Evolutionary conservation across 35 echinoderm and acorn worm species (phyloP).

Genomic region (Eucidaris tribuloides): DNA sequence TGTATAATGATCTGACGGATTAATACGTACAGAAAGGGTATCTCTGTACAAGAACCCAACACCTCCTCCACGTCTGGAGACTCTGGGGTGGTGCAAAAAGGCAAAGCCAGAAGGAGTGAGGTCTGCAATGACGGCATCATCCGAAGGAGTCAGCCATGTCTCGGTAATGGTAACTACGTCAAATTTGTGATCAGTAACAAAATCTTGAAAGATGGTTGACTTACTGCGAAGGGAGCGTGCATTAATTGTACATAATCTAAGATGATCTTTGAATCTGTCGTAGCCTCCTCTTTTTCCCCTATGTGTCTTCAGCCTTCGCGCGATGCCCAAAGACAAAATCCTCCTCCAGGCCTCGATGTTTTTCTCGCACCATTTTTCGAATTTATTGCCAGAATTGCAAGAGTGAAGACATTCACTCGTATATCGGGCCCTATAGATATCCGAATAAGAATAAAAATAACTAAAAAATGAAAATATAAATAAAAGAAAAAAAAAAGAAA

Average conservation of each 20-base stretch:
- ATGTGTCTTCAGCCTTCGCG: background rate
- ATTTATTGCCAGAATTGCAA: too few relatives aligned
- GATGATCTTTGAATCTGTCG: background rate
- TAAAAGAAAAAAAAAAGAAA: too few relatives aligned
- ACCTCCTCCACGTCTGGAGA: background rate
- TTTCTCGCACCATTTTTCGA: too few relatives aligned
- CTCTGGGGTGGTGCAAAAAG: background rate
- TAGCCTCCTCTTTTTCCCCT: background rate
- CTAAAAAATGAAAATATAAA: too few relatives aligned
- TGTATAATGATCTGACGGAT: background rate
- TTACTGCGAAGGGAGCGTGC: background rate
- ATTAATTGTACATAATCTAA: background rate
- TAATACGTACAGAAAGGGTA: background rate
- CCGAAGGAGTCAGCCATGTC: background rate
- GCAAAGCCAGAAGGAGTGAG: background rate
- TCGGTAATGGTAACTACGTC: background rate
- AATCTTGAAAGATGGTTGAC: background rate
- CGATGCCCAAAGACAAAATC: too few relatives aligned
- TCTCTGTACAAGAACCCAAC: conserved; percentile 1
- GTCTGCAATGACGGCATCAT: background rate
- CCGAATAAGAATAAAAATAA: too few relatives aligned
- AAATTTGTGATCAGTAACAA: background rate
- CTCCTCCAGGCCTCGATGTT: too few relatives aligned
- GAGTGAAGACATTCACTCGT: too few relatives aligned
- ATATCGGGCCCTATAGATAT: too few relatives aligned